Evolutionary conservation across 2,113 vertebrate species (phyloP), one percentile per base, ranked within the genome.

Genomic region (Ciconia boyciana): DNA sequence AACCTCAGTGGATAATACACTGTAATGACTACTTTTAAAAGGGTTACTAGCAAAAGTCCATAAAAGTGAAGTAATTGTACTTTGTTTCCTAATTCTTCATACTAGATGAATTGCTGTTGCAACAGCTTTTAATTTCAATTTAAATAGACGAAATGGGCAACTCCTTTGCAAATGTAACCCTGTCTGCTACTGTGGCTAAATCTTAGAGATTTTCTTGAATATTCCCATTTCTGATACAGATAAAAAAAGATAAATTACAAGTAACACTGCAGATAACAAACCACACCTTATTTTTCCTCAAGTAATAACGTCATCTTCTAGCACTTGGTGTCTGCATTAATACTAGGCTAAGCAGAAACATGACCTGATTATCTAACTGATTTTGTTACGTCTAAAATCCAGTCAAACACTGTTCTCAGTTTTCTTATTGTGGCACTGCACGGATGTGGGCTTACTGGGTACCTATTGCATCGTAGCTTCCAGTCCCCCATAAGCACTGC

Each of bases 51-150:
- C 60, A 74, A 24, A 76, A 83, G n/a, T 29, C 66, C 28, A 60
- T 72, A 64, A 21, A 8, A 41, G 7, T 52, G 32, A 81, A 74
- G 68, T 61, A 83, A 69, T 80, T 74, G 46, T 61, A 61, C 51
- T 62, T 83, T 74, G 80, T 95, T 91, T 93, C 65, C 51, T 75
- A 81, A 82, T 81, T 78, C 28, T 78, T 96, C 51, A 28, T 46
- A 49, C 7, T 70, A 66, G 36, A 69, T 78, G 21, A 89, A 66
- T 39, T 66, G 43, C 51, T 18, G 58, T 80, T 8, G 2, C 71
- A 83, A 86, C 43, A 70, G 46, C 51, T 75, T 86, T 87, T 89
- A 61, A 77, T 96, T 94, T 81, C n/a, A 84, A 81, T 66, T 84
- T 49, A 65, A 78, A 46, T 44, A 83, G 68, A 69, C 21, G 43